Base-by-base conservation (phyloP, 2,888 invertebrate species). In the Hirtodrosophila histrioides region DNA sequence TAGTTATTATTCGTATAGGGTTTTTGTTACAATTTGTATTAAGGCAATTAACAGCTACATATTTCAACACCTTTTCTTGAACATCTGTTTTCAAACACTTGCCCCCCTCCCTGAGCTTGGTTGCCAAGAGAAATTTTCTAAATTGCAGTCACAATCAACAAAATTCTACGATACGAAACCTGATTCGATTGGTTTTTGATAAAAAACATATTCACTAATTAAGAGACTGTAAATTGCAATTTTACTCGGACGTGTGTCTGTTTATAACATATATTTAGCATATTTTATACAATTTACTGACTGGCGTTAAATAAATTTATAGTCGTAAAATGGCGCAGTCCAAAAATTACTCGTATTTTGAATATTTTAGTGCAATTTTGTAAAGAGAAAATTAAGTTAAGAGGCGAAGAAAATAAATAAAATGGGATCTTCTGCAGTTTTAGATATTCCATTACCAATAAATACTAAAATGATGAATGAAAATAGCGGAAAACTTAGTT, bases 251-350 rank as follows among this genome's bases (percentile, higher is more conserved):
- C 58, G 43, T 43, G 41, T 72, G 57, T 49, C 54, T 43, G 46
- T 46, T 57, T 56, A 63, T 69, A 33, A 54, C 3, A 65, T 46
- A 45, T 40, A 71, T 40, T 75, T 48, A 51, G 70, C 57, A 74
- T 74, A 63, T 49, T 54, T 69, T 44, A 53, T 39, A 33, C 39
- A 56, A 60, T 53, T 51, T 40, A 9, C 11, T 40, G 10, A 48
- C 8, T 27, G 27, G 27, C 3, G 3, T 31, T 31, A 31, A 31
- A 31, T 9, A 7, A 4, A 31, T 31, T 31, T 31, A 31, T 31
- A 31, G 31, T 31, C 17, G 8, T 33, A 41, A 57, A 49, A 57
- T 56, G 48, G 56, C 56, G 43, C 39, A 45, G 45, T 49, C 4
- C 7, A 12, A 49, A 31, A 50, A 50, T 44, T 9, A 35, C 17